phyloP scores from a whole-genome alignment of 2,797 vertebrate species.

The Peromyscus nudipes region DNA sequence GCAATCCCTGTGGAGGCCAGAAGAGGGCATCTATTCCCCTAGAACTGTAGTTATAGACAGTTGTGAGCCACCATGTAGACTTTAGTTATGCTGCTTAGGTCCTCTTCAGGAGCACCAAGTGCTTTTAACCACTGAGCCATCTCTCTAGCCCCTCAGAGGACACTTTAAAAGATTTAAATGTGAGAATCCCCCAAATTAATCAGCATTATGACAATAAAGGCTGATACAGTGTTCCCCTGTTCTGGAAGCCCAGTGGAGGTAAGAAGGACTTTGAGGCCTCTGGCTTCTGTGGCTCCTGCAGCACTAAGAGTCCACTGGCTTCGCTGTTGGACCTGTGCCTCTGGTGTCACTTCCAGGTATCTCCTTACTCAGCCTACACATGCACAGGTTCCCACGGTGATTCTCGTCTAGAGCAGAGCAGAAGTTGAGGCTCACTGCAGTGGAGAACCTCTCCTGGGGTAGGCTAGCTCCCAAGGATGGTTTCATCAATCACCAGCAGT shows the following conservation, averaged over 20 bases:
- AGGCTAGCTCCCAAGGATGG: background rate
- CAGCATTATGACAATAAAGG: background rate
- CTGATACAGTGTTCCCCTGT: background rate
- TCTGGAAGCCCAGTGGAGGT: background rate
- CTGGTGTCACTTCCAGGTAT: background rate
- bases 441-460: background rate
- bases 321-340: background rate
- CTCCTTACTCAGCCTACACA: background rate
- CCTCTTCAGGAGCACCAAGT: no score
- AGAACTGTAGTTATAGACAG: background rate
- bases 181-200: background rate
- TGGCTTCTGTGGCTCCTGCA: background rate
- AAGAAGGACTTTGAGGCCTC: background rate
- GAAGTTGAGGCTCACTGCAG: background rate
- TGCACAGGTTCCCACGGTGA: background rate
- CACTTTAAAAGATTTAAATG: background rate
- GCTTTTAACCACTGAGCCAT: background rate
- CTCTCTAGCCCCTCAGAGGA: background rate
- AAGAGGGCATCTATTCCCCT: background rate
- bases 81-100: background rate
- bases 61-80: no score
- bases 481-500: background rate
- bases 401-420: background rate
- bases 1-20: background rate
- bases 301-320: background rate